Conservation (phyloP, 2,797 vertebrate genomes). For the Rallus crepitans region DNA sequence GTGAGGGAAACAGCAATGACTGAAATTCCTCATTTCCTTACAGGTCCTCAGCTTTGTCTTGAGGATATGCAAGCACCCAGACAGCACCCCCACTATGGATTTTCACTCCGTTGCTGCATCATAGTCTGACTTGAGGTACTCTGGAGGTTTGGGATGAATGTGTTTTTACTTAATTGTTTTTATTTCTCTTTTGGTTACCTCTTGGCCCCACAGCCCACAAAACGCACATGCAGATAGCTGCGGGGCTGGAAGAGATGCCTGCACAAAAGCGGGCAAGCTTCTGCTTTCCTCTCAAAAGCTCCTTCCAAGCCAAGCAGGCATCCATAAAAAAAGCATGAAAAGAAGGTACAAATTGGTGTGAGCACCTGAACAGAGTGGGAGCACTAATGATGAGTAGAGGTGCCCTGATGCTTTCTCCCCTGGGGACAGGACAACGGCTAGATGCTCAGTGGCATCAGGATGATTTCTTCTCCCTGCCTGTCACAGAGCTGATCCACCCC, state of each 20-base stretch:
- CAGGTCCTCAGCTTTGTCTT: background rate
- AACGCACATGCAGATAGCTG: background rate
- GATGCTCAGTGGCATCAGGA: background rate
- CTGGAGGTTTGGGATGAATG: background rate
- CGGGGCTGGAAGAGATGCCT: background rate
- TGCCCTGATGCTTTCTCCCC: background rate
- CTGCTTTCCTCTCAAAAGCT: accelerated
- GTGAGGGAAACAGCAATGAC: background rate
- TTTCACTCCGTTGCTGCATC: accelerated
- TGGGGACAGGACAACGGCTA: accelerated
- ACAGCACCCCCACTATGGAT: background rate
- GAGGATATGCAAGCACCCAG: background rate
- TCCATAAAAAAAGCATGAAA: background rate
- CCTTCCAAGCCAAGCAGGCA: background rate
- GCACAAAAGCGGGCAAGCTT: background rate
- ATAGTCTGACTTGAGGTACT: background rate
- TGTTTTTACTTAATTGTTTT: background rate
- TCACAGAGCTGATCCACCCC: accelerated
- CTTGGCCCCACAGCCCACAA: background rate
- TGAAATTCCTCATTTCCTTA: background rate
- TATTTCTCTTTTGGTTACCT: background rate
- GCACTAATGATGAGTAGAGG: background rate
- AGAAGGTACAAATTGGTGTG: background rate
- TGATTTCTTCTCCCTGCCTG: background rate
- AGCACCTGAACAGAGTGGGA: background rate